Evolutionary conservation across 2,113 vertebrate genomes (phyloP).

Genomic region (Myrmophylax atrothorax): DNA sequence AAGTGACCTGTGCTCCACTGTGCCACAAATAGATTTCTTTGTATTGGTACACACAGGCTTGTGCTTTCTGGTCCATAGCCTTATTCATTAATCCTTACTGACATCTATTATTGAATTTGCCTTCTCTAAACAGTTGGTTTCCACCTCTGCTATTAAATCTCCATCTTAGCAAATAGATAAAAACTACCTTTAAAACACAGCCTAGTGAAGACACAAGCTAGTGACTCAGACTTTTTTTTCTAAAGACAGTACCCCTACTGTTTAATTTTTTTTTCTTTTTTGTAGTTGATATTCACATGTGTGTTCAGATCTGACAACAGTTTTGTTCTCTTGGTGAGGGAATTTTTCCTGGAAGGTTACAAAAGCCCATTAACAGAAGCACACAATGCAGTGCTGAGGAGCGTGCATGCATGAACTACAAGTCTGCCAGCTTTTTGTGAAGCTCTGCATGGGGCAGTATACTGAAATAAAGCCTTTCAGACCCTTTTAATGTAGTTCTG

Average conservation of each 20-base stretch:
- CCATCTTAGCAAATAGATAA: not conserved
- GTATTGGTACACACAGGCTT: conserved; percentile 32
- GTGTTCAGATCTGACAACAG: conserved; percentile 52
- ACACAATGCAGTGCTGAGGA: conserved; percentile 65
- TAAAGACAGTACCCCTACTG: conserved; percentile 12
- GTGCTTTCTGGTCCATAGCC: conserved; percentile 44
- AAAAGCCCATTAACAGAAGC: conserved; percentile 58
- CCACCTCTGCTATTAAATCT: conserved; percentile 57
- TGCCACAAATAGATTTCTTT: conserved; percentile 57
- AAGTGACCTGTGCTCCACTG: conserved; percentile 46
- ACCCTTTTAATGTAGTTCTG: conserved; percentile 61
- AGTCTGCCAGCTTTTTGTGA: conserved; percentile 70
- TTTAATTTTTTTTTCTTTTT: not conserved
- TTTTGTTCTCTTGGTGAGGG: conserved; percentile 64
- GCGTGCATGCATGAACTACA: conserved; percentile 70
- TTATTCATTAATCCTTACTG: conserved; percentile 68
- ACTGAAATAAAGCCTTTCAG: conserved; percentile 62
- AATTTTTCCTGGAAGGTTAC: conserved; percentile 68
- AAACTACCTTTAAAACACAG: conserved; percentile 10
- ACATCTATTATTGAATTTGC: conserved; percentile 57
- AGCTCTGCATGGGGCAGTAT: conserved; percentile 66
- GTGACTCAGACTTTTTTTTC: not conserved
- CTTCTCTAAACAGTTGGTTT: conserved; percentile 45
- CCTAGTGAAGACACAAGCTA: not conserved
- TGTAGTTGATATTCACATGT: conserved; percentile 60